These are phyloP conservation scores for Gambusia yucatana DNA, from an alignment of 2,797 vertebrate genomes.

Conservation along the genomic window DNA sequence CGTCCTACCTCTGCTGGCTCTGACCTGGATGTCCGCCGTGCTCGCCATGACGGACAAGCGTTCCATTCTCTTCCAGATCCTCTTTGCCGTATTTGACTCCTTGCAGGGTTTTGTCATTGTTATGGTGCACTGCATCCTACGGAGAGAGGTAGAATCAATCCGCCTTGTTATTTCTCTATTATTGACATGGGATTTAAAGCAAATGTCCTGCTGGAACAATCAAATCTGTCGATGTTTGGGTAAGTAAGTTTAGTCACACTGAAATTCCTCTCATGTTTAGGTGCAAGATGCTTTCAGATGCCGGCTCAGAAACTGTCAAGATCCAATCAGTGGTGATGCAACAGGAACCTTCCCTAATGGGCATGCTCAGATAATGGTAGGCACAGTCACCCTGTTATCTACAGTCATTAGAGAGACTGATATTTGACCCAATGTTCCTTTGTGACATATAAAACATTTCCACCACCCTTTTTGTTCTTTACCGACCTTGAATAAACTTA, in stretches of 20 bases:
- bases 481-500: constrained; percentile 60
- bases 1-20: constrained; percentile 93
- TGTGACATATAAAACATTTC: constrained; percentile 66
- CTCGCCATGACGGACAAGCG: constrained; percentile 99
- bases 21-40: constrained; percentile 99
- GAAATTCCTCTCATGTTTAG: constrained; percentile 65
- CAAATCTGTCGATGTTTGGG: not conserved
- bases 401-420: constrained; percentile 37
- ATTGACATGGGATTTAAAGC: not conserved
- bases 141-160: constrained; percentile 89
- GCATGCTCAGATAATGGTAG: constrained; percentile 99
- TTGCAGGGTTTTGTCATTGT: constrained; percentile 99
- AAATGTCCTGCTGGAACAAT: not conserved
- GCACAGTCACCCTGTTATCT: constrained; percentile 55
- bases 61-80: constrained; percentile 98
- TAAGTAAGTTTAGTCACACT: not conserved
- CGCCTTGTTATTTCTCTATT: not conserved
- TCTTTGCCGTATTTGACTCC: constrained; percentile 98
- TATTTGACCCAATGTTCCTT: constrained; percentile 52
- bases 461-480: constrained; percentile 30
- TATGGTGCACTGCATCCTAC: constrained; percentile 98
- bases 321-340: constrained; percentile 95
- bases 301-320: constrained; percentile 97
- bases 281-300: constrained; percentile 99
- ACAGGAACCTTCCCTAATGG: constrained; percentile 98